Evolutionary conservation across 2,797 vertebrate genomes (phyloP).

Genomic region (Falco biarmicus): DNA sequence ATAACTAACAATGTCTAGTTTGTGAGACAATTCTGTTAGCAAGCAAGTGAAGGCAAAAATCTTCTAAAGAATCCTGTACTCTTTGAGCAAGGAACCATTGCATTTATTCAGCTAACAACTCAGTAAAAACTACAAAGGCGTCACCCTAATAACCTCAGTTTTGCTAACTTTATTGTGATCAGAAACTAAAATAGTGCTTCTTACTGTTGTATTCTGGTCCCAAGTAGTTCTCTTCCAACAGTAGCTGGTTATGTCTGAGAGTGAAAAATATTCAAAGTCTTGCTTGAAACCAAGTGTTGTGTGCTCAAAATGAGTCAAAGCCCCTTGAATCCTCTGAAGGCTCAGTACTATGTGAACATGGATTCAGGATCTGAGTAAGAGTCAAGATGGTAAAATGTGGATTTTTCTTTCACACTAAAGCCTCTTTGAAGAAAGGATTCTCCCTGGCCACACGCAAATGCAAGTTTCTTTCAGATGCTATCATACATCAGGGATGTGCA

Average conservation of each 20-base stretch:
- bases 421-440: not conserved
- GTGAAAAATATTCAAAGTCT: not conserved
- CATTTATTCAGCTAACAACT: not conserved
- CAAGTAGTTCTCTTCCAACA: not conserved
- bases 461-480: not conserved
- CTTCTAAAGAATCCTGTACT: not conserved
- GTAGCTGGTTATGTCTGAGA: not conserved
- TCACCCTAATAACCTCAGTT: not conserved
- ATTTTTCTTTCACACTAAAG: not conserved
- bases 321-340: not conserved
- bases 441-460: not conserved
- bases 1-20: not conserved
- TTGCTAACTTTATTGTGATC: not conserved
- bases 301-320: not conserved
- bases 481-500: rapidly evolving
- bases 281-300: not conserved
- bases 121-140: not conserved
- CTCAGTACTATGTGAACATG: not conserved
- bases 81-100: not conserved
- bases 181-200: not conserved
- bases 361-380: not conserved
- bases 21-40: too few relatives aligned
- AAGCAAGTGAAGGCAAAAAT: too few relatives aligned
- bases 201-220: not conserved
- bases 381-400: not conserved